These are phyloP conservation scores for Todiramphus chloris DNA, from an alignment of 2,113 vertebrate species.

Conservation along the genomic window DNA sequence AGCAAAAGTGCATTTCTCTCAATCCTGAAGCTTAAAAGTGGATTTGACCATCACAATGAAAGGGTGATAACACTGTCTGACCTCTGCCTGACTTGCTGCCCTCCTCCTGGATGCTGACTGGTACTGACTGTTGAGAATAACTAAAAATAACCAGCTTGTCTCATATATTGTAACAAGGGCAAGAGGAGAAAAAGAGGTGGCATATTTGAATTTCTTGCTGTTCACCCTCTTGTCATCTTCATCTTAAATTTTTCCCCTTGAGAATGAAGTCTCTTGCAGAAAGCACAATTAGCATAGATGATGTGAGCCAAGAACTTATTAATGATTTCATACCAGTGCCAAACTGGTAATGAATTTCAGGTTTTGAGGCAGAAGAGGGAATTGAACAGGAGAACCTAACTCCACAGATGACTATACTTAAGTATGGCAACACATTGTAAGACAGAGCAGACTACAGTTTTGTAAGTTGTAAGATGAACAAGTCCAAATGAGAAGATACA, in stretches of 20 bases:
- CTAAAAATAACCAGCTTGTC: slow-evolving; percentile 58
- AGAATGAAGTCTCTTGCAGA: slow-evolving; percentile 9
- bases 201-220: background rate
- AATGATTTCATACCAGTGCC: background rate
- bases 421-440: background rate
- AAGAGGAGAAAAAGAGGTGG: background rate
- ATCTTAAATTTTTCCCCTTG: background rate
- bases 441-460: background rate
- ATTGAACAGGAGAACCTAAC: background rate
- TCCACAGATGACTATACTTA: background rate
- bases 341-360: slow-evolving; percentile 26
- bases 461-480: background rate
- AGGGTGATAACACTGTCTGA: slow-evolving; percentile 83
- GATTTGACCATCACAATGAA: slow-evolving; percentile 89
- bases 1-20: slow-evolving; percentile 85
- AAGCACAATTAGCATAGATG: background rate
- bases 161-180: background rate
- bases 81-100: slow-evolving; percentile 77
- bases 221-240: background rate
- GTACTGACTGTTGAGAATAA: slow-evolving; percentile 43
- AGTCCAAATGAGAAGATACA: background rate
- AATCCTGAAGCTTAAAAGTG: slow-evolving; percentile 84
- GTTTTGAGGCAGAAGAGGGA: slow-evolving; percentile 11
- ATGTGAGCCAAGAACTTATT: slow-evolving; percentile 33
- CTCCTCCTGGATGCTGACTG: slow-evolving; percentile 74